Percentiles rank a stretch among this genome's conserved stretches.
phyloP scores from a whole-genome alignment of 2,797 vertebrate genomes.

The Falco cherrug region DNA sequence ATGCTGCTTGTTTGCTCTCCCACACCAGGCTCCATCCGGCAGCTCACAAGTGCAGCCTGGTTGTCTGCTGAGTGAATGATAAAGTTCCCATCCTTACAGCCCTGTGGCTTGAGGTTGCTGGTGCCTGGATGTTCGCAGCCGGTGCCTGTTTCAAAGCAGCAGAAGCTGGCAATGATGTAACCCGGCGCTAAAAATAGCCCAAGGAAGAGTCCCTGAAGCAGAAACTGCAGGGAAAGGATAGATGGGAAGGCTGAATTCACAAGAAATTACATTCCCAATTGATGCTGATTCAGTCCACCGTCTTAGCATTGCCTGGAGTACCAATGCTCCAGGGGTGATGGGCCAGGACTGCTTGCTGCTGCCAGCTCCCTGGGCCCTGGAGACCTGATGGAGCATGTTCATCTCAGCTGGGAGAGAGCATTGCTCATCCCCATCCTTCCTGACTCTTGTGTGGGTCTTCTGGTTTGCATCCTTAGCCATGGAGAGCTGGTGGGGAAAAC shows the following conservation, averaged over 20 bases:
- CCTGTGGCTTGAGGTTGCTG: background rate
- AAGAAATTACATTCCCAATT: background rate
- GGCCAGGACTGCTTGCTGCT: background rate
- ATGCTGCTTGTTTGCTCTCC: background rate
- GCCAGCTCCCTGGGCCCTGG: background rate
- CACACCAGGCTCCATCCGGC: background rate
- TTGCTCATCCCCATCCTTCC: background rate
- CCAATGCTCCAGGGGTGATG: background rate
- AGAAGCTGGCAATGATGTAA: conserved; percentile 43
- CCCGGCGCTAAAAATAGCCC: conserved; percentile 40
- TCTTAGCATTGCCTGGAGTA: background rate
- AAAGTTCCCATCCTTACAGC: background rate
- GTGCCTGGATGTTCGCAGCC: background rate
- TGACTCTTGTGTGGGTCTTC: background rate
- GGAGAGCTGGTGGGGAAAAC: background rate
- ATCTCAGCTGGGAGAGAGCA: background rate
- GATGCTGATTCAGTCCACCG: background rate
- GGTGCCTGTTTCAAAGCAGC: background rate
- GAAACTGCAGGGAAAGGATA: background rate
- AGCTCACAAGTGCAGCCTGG: background rate
- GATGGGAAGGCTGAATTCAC: background rate
- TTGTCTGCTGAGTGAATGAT: background rate
- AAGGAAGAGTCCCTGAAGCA: conserved; percentile 31
- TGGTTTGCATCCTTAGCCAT: background rate
- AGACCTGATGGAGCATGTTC: background rate